Conservation (phyloP, 1,140 invertebrate genomes). For the Cecropterus lyciades region DNA sequence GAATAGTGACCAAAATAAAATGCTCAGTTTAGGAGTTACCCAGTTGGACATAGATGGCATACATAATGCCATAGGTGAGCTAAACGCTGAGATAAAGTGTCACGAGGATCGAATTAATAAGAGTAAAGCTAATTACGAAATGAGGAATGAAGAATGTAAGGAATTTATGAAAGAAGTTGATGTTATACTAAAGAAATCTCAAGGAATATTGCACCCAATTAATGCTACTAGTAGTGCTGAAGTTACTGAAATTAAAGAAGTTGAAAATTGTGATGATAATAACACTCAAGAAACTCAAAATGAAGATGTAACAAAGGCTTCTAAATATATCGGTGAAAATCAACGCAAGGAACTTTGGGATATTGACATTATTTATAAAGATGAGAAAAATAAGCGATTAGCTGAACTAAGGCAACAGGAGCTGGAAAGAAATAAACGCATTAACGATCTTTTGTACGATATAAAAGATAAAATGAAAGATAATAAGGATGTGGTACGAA, state of each 20-base stretch:
- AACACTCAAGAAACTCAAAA: neutral
- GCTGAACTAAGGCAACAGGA: constrained; percentile 54
- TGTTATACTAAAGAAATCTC: constrained; percentile 66
- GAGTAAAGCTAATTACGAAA: constrained; percentile 65
- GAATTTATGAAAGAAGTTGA: constrained; percentile 77
- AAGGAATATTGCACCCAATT: constrained; percentile 65
- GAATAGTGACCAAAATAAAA: constrained; percentile 17
- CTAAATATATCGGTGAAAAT: constrained; percentile 35
- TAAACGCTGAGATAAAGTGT: constrained; percentile 66
- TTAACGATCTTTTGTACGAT: constrained; percentile 63
- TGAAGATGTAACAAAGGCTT: constrained; percentile 25
- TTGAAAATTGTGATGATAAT: constrained; percentile 2
- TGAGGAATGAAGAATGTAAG: constrained; percentile 66
- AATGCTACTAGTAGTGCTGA: constrained; percentile 26
- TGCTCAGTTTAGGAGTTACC: constrained; percentile 39
- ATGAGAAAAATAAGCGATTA: constrained; percentile 51
- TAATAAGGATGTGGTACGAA: constrained; percentile 70
- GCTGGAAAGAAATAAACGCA: constrained; percentile 60
- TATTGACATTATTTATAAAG: constrained; percentile 47
- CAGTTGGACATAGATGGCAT: constrained; percentile 67
- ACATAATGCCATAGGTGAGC: constrained; percentile 58
- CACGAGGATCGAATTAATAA: constrained; percentile 70
- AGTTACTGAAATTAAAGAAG: constrained; percentile 8
- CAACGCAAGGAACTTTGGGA: constrained; percentile 58
- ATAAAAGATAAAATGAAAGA: constrained; percentile 79